Base-by-base conservation (phyloP, 2,888 invertebrate species). In the Cancer borealis region DNA sequence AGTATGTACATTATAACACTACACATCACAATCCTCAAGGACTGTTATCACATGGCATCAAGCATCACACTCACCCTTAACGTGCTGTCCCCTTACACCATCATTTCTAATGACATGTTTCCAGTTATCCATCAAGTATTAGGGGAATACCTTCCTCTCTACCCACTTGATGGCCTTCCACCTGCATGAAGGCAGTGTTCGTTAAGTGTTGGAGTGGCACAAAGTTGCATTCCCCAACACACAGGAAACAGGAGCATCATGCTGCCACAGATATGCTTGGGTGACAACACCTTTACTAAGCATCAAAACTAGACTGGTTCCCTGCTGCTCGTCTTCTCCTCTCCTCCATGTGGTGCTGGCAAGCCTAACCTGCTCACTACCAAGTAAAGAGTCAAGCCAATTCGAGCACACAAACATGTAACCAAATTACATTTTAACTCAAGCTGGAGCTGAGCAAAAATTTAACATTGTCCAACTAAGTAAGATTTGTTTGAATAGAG, bases 1-100 rank as follows among this genome's bases (percentile, higher is more conserved):
- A 84, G n/a, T 84, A 84, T 84, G 39, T 84, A 84, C 84, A 84
- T 84, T 3, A 84, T 84, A 84, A 84, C 39, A 84, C 39, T 84
- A 84, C 30, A 39, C 14, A 39, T 10, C 30, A 84, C 84, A 84
- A 84, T n/a, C 39, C 14, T 84, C 39, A 17, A 8, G 84, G 84
- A n/a, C 39, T 84, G 84, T 10, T 84, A 84, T 84, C 84, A 84
- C 84, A 84, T 39, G 84, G 84, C 17, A 39, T 12, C 14, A 39
- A 84, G 14, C 84, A 84, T 39, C 84, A 84, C 84, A 10, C 30
- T n/a, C 84, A 84, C 8, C 30, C 84, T 84, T 14, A 84, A 73
- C n/a, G 73, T 73, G 73, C 73, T n/a, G 8, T 21, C 26, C 26
- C 73, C 26, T n/a, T n/a, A 73, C 73, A 26, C n/a, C 26, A 26